phyloP scores from a whole-genome alignment of 2,113 vertebrate species.

The Pipa parva region DNA sequence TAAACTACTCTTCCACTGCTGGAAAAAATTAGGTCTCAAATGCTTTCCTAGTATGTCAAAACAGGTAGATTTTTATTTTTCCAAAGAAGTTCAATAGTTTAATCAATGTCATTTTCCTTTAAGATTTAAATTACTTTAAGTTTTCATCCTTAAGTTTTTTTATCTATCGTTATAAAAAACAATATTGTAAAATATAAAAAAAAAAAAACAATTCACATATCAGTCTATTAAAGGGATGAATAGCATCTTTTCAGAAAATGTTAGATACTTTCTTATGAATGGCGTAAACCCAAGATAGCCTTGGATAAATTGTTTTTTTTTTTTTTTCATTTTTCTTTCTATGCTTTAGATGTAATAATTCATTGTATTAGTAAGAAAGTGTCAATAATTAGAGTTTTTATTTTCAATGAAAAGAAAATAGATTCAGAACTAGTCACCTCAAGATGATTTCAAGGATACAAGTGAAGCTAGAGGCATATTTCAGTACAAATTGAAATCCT shows the following conservation, averaged over 20 bases:
- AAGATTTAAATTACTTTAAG: too few species aligned
- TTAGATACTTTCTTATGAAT: background rate
- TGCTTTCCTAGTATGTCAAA: too few species aligned
- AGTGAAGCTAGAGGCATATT: background rate
- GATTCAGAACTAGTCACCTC: background rate
- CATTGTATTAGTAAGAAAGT: background rate
- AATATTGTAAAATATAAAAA: too few species aligned
- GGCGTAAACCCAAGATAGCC: background rate
- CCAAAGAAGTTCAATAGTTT: too few species aligned
- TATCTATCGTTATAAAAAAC: too few species aligned
- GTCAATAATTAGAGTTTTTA: background rate
- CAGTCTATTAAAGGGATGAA: background rate
- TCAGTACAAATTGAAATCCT: too few species aligned
- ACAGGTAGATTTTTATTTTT: too few species aligned
- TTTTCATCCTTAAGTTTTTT: too few species aligned
- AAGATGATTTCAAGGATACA: background rate
- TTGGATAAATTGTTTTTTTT: slow-evolving; percentile 12
- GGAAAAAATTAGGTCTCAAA: too few species aligned
- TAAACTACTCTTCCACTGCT: too few species aligned
- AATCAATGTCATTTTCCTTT: too few species aligned
- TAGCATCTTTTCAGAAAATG: background rate
- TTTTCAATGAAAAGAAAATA: background rate
- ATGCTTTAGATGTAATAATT: background rate
- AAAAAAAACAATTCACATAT: background rate
- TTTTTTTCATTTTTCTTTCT: background rate